phyloP scores from a whole-genome alignment of 2,888 invertebrate species.

The Lasioglossum leucozonium region DNA sequence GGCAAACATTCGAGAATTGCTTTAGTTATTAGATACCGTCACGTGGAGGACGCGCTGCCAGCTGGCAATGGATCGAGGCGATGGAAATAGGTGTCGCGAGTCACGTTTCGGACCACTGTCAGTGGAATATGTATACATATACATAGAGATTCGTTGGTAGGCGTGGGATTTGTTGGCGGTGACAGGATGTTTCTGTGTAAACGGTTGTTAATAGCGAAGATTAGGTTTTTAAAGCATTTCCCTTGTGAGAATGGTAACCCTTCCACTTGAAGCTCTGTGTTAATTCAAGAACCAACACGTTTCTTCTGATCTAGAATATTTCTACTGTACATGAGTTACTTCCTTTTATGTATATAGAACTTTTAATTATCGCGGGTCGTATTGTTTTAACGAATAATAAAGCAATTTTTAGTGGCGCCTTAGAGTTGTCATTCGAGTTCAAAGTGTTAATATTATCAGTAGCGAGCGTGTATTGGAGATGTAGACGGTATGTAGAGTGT shows the following conservation, averaged over 20 bases:
- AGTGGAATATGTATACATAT: background rate
- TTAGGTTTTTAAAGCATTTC: background rate
- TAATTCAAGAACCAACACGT: background rate
- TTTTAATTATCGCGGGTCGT: too few relatives aligned
- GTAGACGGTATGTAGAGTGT: too few relatives aligned
- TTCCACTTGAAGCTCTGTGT: background rate
- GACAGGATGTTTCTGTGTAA: background rate
- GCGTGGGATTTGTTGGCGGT: background rate
- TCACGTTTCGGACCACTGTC: background rate
- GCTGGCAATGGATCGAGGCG: conserved; percentile 22
- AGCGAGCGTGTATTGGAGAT: too few relatives aligned
- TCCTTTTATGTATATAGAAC: too few relatives aligned
- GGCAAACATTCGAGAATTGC: conserved; percentile 11
- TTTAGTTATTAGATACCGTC: background rate
- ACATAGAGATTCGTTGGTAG: background rate
- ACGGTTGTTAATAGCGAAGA: background rate
- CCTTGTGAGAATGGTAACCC: background rate
- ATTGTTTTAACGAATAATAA: too few relatives aligned
- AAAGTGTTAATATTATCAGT: too few relatives aligned
- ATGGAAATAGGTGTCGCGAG: conserved; percentile 24
- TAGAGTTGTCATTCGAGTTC: too few relatives aligned
- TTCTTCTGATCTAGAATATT: too few relatives aligned
- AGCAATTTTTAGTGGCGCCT: too few relatives aligned
- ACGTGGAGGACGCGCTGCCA: conserved; percentile 16
- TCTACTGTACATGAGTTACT: too few relatives aligned